A percentile compares a stretch with the other conserved stretches of the same genome.
These are phyloP conservation scores for Drosophila borealis DNA, from an alignment of 2,888 invertebrate genomes.

Conservation along the genomic window DNA sequence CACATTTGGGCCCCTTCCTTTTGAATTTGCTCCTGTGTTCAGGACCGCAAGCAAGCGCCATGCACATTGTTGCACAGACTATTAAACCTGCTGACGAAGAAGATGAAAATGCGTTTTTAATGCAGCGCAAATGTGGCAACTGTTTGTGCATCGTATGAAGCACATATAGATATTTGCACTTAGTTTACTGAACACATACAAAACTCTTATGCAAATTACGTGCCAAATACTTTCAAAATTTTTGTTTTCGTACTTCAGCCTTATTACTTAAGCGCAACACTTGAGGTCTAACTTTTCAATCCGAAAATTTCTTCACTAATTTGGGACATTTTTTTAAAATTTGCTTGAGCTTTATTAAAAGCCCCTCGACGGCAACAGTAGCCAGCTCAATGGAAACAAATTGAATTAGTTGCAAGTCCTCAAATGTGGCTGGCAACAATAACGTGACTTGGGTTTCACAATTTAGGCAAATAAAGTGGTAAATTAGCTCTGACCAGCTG, in stretches of 20 bases:
- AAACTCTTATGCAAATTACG: slow-evolving; percentile 41
- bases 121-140: slow-evolving; percentile 73
- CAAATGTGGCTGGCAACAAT: slow-evolving; percentile 44
- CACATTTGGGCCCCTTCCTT: background rate
- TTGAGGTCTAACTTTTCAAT: background rate
- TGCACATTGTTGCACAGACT: slow-evolving; percentile 70
- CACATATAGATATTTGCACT: slow-evolving; percentile 35
- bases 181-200: slow-evolving; percentile 39
- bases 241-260: background rate
- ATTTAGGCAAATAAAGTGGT: slow-evolving; percentile 39
- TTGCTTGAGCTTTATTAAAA: slow-evolving; percentile 13
- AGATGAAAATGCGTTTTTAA: slow-evolving; percentile 73
- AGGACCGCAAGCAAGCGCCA: slow-evolving; percentile 10
- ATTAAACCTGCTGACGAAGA: slow-evolving; percentile 57
- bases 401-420: slow-evolving; percentile 41
- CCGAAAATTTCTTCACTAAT: background rate
- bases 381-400: slow-evolving; percentile 31
- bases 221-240: slow-evolving; percentile 7
- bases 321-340: slow-evolving; percentile 7
- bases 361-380: background rate
- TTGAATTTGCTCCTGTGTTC: slow-evolving; percentile 35
- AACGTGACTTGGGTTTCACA: slow-evolving; percentile 59
- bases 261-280: slow-evolving; percentile 20
- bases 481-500: slow-evolving; percentile 49
- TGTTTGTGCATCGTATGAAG: slow-evolving; percentile 43